Evolutionary conservation across 2,888 invertebrate species (phyloP).

Genomic region (Diloba caeruleocephala): DNA sequence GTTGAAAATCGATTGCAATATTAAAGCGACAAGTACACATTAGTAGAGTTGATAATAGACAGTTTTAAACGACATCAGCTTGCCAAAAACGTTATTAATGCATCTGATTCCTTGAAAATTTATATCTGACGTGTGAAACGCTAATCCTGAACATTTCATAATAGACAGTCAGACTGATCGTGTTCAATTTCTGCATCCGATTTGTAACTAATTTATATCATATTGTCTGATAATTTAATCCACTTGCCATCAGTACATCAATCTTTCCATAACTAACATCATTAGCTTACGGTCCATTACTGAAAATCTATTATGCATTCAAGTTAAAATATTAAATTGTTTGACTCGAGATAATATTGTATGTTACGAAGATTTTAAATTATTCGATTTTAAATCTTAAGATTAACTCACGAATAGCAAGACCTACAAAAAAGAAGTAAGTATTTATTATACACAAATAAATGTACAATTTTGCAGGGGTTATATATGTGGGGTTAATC

Average conservation of each 20-base stretch:
- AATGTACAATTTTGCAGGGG: too few species aligned
- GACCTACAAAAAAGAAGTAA: too few species aligned
- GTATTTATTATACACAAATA: too few species aligned
- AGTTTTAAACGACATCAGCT: neutral
- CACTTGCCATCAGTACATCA: neutral
- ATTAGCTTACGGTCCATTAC: neutral
- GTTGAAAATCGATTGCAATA: conserved; percentile 1
- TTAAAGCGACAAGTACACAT: neutral
- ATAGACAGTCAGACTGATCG: neutral
- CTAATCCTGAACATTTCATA: too few species aligned
- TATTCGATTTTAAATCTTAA: too few species aligned
- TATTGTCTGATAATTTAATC: neutral
- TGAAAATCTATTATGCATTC: conserved; percentile 11
- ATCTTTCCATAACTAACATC: conserved; percentile 1
- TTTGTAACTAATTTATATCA: too few species aligned
- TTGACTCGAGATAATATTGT: conserved; percentile 21
- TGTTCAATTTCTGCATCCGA: neutral
- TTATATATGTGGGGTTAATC: too few species aligned
- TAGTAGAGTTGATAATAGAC: conserved; percentile 6
- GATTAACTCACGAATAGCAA: too few species aligned
- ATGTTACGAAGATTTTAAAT: too few species aligned
- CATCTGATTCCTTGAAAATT: too few species aligned
- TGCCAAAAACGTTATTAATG: too few species aligned
- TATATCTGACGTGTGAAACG: neutral
- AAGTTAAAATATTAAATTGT: conserved; percentile 9